phyloP scores from a whole-genome alignment of 2,888 invertebrate genomes.

The Agonopterix arenella region DNA sequence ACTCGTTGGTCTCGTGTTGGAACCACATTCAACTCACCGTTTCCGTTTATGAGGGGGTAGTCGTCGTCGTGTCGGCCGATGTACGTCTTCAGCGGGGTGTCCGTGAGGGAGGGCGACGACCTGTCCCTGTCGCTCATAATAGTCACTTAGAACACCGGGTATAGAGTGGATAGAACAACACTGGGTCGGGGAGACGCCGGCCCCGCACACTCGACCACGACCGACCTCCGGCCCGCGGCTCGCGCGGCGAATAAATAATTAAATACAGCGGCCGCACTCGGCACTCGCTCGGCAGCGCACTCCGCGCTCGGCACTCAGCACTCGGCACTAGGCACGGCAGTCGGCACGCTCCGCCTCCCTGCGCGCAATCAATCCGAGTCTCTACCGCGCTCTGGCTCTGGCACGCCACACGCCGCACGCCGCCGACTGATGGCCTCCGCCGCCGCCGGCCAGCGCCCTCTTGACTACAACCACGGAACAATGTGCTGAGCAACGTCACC shows the following conservation, averaged over 20 bases:
- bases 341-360: slow-evolving; percentile 20
- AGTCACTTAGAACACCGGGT: slow-evolving; percentile 71
- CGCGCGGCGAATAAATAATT: slow-evolving; percentile 70
- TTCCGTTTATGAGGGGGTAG: slow-evolving; percentile 87
- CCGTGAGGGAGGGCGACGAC: slow-evolving; percentile 91
- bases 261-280: slow-evolving; percentile 19
- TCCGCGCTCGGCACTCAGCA: slow-evolving; percentile 10
- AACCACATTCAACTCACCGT: slow-evolving; percentile 69
- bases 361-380: slow-evolving; percentile 25
- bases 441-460: background rate
- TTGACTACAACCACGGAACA: background rate
- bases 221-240: slow-evolving; percentile 75
- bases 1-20: slow-evolving; percentile 7
- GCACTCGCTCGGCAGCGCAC: slow-evolving; percentile 17
- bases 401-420: background rate
- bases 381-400: slow-evolving; percentile 13
- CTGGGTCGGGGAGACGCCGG: slow-evolving; percentile 55
- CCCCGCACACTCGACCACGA: slow-evolving; percentile 64
- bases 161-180: slow-evolving; percentile 48
- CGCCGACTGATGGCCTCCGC: slow-evolving; percentile 12
- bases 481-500: too few relatives aligned
- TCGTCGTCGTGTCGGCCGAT: slow-evolving; percentile 89
- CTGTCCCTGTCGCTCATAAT: slow-evolving; percentile 94
- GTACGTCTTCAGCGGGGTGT: slow-evolving; percentile 91
- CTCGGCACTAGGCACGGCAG: slow-evolving; percentile 16